These are phyloP conservation scores for Zonotrichia leucophrys DNA, from an alignment of 2,113 vertebrate genomes.

Conservation along the genomic window DNA sequence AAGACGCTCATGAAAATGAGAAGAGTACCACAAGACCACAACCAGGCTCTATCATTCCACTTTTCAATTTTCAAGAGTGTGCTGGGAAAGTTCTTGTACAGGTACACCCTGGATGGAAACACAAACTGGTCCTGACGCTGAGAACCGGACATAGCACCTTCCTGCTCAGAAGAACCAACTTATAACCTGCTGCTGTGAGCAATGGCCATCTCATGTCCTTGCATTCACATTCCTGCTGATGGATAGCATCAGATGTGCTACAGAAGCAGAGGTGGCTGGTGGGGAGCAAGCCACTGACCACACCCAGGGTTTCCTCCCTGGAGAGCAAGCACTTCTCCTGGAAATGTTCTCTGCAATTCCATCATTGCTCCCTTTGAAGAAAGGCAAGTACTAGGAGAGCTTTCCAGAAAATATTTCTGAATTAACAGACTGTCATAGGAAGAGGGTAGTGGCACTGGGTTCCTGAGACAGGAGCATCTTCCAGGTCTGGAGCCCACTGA, in stretches of 20 bases:
- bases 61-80: not conserved
- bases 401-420: not conserved
- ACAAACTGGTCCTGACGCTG: not conserved
- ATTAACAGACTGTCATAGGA: not conserved
- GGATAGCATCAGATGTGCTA: not conserved
- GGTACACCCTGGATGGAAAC: not conserved
- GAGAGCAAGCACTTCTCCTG: rapidly evolving
- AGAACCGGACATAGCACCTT: not conserved
- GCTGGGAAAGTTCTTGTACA: not conserved
- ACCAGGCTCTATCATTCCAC: not conserved
- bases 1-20: not conserved
- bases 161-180: not conserved
- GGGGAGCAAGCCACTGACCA: not conserved
- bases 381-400: not conserved
- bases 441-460: not conserved
- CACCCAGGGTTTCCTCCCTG: not conserved
- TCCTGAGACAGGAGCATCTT: not conserved
- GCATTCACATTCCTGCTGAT: not conserved
- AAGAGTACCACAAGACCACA: not conserved
- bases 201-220: not conserved
- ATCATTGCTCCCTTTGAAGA: not conserved
- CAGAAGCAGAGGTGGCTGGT: not conserved
- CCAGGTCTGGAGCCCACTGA: not conserved
- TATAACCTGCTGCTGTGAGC: not conserved
- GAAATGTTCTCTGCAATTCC: not conserved